Conservation (phyloP, 1,140 invertebrate species). For the Hermetia illucens region DNA sequence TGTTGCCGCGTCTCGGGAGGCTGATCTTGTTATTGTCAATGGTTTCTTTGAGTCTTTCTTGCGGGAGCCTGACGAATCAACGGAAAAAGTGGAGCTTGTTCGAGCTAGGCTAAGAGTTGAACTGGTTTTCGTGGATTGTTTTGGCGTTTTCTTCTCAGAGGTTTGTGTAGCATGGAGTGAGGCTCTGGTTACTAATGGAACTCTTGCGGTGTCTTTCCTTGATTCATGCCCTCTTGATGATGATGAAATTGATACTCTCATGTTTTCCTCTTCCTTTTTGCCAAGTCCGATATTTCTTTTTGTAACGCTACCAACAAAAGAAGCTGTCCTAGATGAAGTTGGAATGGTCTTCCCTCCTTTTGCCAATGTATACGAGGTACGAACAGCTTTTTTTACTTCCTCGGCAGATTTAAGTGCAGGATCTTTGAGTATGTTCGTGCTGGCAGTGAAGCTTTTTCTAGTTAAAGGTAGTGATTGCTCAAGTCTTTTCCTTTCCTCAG, state of each 20-base stretch:
- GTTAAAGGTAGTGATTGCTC: slow-evolving; percentile 19
- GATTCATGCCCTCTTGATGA: slow-evolving; percentile 34
- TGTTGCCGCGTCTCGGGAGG: too few species aligned
- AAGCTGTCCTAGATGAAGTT: background rate
- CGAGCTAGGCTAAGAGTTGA: slow-evolving; percentile 22
- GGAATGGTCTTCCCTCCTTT: background rate
- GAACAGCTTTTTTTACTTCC: slow-evolving; percentile 42
- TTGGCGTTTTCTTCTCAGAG: slow-evolving; percentile 13
- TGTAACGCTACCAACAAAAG: background rate
- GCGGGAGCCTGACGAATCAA: slow-evolving; percentile 14
- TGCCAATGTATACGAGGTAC: slow-evolving; percentile 11
- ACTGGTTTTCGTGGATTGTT: slow-evolving; percentile 18
- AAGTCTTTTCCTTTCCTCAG: slow-evolving; percentile 27
- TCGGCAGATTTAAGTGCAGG: slow-evolving; percentile 40
- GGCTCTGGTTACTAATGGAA: background rate
- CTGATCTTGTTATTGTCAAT: slow-evolving; percentile 15
- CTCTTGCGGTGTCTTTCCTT: slow-evolving; percentile 8
- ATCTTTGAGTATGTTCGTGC: slow-evolving; percentile 27
- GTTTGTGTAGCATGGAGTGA: slow-evolving; percentile 8
- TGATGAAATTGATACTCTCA: slow-evolving; percentile 32
- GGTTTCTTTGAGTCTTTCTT: slow-evolving; percentile 15
- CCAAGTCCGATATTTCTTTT: slow-evolving; percentile 12
- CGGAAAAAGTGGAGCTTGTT: slow-evolving; percentile 27
- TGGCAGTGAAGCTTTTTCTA: slow-evolving; percentile 24
- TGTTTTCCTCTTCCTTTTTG: slow-evolving; percentile 30